Conservation (phyloP, 2,888 invertebrate species). For the Yponomeuta cagnagella region DNA sequence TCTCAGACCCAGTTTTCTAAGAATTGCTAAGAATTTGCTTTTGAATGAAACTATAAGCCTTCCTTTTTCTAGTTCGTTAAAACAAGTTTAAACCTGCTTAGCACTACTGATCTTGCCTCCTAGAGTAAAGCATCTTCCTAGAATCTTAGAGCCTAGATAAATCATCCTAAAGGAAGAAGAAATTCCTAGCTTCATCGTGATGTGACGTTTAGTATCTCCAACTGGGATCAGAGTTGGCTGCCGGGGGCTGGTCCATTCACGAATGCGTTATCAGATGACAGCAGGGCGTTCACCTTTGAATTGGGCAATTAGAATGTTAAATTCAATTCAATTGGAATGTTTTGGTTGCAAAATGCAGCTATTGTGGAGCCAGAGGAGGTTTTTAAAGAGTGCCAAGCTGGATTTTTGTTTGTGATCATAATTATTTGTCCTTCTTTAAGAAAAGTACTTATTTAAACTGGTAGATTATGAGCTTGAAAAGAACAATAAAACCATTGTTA, state of each 20-base stretch:
- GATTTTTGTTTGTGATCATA: too few relatives aligned
- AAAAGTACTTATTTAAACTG: too few relatives aligned
- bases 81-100: neutral
- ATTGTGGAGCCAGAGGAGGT: neutral
- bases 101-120: neutral
- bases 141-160: neutral
- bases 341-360: neutral
- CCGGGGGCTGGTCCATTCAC: slow-evolving; percentile 59
- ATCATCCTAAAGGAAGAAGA: neutral
- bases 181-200: slow-evolving; percentile 30
- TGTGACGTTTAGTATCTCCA: slow-evolving; percentile 19
- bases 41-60: too few relatives aligned
- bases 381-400: neutral
- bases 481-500: too few relatives aligned
- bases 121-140: neutral
- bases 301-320: slow-evolving; percentile 48
- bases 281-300: slow-evolving; percentile 47
- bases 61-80: neutral
- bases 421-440: too few relatives aligned
- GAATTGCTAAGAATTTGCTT: too few relatives aligned
- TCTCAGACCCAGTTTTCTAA: too few relatives aligned
- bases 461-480: too few relatives aligned
- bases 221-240: slow-evolving; percentile 30
- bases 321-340: too few relatives aligned
- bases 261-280: slow-evolving; percentile 41